Conservation (phyloP, 2,113 vertebrate genomes). For the Puntigrus tetrazona region DNA sequence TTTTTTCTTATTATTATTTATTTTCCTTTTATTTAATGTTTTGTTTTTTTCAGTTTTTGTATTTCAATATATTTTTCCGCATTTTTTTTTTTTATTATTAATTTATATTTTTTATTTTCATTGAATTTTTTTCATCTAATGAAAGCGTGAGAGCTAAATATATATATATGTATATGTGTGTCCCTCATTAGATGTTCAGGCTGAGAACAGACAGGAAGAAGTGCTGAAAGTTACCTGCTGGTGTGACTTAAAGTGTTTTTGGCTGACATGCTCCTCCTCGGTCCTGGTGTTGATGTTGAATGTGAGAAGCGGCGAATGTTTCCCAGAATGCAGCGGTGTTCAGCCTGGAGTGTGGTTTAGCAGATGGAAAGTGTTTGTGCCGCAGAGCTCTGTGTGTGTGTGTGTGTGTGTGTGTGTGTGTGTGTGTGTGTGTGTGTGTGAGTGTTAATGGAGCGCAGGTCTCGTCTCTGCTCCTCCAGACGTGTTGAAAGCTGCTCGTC, state of each 20-base stretch:
- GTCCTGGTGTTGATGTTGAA: background rate
- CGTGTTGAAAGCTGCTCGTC: slow-evolving; percentile 22
- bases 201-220: background rate
- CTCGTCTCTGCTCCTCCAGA: slow-evolving; percentile 15
- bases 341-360: slow-evolving; percentile 16
- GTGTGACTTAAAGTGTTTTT: background rate
- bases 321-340: slow-evolving; percentile 42
- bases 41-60: too few relatives aligned
- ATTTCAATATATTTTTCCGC: too few relatives aligned
- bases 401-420: too few relatives aligned
- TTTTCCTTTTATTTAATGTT: too few relatives aligned
- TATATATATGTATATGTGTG: too few relatives aligned
- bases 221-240: too few relatives aligned
- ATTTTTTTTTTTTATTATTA: too few relatives aligned
- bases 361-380: slow-evolving; percentile 60
- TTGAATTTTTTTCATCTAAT: too few relatives aligned
- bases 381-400: slow-evolving; percentile 49
- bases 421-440: too few relatives aligned
- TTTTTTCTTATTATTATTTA: too few relatives aligned
- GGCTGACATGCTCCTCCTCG: background rate
- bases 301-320: slow-evolving; percentile 10
- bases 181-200: too few relatives aligned
- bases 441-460: background rate
- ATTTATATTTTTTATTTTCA: background rate
- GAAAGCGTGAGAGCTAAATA: too few relatives aligned